phyloP scores from a whole-genome alignment of 2,888 invertebrate genomes.

The Catocala sponsa region DNA sequence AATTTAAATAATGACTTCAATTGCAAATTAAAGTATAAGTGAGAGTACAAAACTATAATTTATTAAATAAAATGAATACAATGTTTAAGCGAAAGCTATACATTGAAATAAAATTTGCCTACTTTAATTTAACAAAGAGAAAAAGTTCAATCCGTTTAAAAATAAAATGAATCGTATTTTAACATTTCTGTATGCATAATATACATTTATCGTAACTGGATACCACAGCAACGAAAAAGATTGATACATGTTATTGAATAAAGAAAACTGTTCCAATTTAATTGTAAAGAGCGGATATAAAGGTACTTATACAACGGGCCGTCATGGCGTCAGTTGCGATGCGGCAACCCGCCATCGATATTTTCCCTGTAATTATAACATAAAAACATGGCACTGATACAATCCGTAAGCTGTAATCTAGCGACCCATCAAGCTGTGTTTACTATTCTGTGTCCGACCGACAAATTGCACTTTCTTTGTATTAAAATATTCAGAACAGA shows the following conservation, averaged over 20 bases:
- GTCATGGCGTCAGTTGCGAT: slow-evolving; percentile 67
- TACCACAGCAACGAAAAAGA: slow-evolving; percentile 66
- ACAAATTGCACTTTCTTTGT: slow-evolving; percentile 17
- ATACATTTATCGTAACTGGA: slow-evolving; percentile 50
- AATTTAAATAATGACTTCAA: too few species aligned
- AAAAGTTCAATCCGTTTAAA: too few species aligned
- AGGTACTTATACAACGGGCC: slow-evolving; percentile 44
- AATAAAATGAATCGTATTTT: not conserved
- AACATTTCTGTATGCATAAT: not conserved
- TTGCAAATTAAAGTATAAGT: too few species aligned
- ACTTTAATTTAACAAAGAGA: too few species aligned
- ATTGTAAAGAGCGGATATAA: slow-evolving; percentile 65
- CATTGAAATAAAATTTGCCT: too few species aligned
- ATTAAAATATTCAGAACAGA: slow-evolving; percentile 27
- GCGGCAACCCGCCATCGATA: slow-evolving; percentile 64
- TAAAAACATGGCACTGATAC: slow-evolving; percentile 66
- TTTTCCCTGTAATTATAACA: slow-evolving; percentile 70
- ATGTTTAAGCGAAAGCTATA: too few species aligned
- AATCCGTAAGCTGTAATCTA: slow-evolving; percentile 50
- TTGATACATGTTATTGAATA: slow-evolving; percentile 70
- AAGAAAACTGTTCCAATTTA: slow-evolving; percentile 63
- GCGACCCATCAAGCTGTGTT: slow-evolving; percentile 53
- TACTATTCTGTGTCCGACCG: slow-evolving; percentile 7
- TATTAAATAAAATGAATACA: too few species aligned
- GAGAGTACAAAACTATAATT: too few species aligned